These are phyloP conservation scores for Drosophila pseudoobscura DNA, from an alignment of 1,140 invertebrate genomes.

Conservation along the genomic window DNA sequence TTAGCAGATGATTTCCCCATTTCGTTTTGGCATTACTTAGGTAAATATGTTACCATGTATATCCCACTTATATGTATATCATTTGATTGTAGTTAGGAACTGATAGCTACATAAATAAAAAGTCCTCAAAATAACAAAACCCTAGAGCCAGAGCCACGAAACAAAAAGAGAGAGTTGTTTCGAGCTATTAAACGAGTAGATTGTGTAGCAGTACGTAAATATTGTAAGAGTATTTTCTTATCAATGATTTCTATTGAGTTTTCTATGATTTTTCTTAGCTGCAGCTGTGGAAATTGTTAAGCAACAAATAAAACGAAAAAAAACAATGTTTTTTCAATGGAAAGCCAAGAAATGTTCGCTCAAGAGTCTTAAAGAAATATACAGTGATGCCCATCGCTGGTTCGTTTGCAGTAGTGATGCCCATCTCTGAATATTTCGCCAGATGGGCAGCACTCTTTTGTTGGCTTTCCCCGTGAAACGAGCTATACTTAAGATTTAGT, in stretches of 20 bases:
- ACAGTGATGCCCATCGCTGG: too few species aligned
- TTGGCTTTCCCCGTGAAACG: constrained; percentile 12
- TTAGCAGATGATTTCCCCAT: constrained; percentile 24
- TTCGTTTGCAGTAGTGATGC: too few species aligned
- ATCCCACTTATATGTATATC: constrained; percentile 14
- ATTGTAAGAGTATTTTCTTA: neutral
- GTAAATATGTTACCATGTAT: constrained; percentile 31
- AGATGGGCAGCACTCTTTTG: neutral
- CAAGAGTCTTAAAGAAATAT: too few species aligned
- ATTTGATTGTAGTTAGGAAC: constrained; percentile 17
- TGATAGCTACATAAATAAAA: constrained; percentile 19
- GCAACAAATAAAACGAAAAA: neutral
- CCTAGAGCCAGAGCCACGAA: constrained; percentile 13
- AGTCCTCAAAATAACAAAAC: neutral
- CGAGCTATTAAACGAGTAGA: constrained; percentile 2
- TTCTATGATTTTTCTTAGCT: constrained; percentile 9
- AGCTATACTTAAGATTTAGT: constrained; percentile 30
- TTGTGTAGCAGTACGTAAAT: neutral
- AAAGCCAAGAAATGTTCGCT: constrained; percentile 8
- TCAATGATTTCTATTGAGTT: constrained; percentile 13
- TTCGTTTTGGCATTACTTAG: constrained; percentile 31
- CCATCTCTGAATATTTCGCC: too few species aligned
- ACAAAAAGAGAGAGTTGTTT: constrained; percentile 37
- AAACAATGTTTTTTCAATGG: neutral
- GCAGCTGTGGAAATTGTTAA: neutral